phyloP scores from a whole-genome alignment of 2,797 vertebrate genomes.

The Platyrinchus mystaceus region DNA sequence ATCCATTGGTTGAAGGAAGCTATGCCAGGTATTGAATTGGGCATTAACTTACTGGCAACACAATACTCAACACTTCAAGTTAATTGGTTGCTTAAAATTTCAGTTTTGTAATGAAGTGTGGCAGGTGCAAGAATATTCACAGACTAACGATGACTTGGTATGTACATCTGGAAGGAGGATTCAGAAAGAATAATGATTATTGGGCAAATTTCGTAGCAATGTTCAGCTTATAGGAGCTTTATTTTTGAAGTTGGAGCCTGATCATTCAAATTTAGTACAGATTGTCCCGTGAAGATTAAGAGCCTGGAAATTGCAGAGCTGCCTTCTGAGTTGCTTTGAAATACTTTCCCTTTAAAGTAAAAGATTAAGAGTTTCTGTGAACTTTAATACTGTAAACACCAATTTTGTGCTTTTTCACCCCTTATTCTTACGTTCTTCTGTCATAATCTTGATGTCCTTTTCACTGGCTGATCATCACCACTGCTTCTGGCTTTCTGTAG shows the following conservation, averaged over 20 bases:
- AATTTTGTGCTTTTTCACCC: not conserved
- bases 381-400: not conserved
- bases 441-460: not conserved
- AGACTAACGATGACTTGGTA: not conserved
- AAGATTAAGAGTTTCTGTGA: not conserved
- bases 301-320: not conserved
- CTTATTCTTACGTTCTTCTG: not conserved
- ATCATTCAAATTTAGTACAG: not conserved
- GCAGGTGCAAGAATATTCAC: not conserved
- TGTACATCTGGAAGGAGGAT: not conserved
- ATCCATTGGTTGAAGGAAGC: not conserved
- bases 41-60: not conserved
- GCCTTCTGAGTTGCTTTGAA: not conserved
- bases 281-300: not conserved
- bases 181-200: not conserved
- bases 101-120: not conserved
- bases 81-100: not conserved
- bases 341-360: not conserved
- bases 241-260: not conserved
- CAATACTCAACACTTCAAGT: not conserved
- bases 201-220: not conserved
- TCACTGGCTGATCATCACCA: rapidly evolving
- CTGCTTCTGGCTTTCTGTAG: not conserved
- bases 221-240: not conserved
- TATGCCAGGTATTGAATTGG: not conserved